phyloP scores from a whole-genome alignment of 2,797 vertebrate genomes.

The Diplodus puntazzo region DNA sequence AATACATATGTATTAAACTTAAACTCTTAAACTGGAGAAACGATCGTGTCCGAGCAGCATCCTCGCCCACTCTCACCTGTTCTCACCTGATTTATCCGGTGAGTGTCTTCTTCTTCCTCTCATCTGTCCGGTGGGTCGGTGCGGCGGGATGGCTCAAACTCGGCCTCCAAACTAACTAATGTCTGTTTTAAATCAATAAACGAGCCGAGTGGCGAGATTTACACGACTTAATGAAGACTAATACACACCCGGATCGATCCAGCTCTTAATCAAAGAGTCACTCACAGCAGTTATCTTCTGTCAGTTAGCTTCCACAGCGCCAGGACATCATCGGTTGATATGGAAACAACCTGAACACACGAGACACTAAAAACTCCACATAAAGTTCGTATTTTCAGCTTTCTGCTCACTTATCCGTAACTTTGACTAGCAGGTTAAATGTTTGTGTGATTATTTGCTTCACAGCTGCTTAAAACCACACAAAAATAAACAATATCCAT shows the following conservation, averaged over 20 bases:
- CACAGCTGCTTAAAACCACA: not conserved
- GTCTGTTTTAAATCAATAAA: not conserved
- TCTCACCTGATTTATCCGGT: conserved; percentile 18
- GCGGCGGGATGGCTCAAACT: not conserved
- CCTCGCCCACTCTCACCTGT: not conserved
- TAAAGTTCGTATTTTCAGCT: not conserved
- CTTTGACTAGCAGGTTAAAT: fast-evolving
- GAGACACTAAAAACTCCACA: not conserved
- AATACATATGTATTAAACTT: not conserved
- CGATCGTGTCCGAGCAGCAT: too few species aligned
- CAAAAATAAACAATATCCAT: not conserved
- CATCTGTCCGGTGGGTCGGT: conserved; percentile 21
- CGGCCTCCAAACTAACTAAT: not conserved
- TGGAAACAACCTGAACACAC: conserved; percentile 24
- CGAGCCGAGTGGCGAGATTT: not conserved
- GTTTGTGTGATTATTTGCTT: fast-evolving
- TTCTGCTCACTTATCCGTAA: fast-evolving
- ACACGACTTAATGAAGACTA: not conserved
- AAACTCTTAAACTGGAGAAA: not conserved
- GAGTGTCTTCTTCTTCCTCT: conserved; percentile 46
- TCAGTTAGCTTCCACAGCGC: conserved; percentile 7
- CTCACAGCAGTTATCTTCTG: fast-evolving
- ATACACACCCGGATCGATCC: fast-evolving
- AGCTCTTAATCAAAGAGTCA: not conserved
- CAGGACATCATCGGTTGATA: conserved; percentile 9